Percentiles rank a stretch among this genome's conserved stretches.
phyloP scores from a whole-genome alignment of 2,888 invertebrate species.

The Palloptera scutellata region DNA sequence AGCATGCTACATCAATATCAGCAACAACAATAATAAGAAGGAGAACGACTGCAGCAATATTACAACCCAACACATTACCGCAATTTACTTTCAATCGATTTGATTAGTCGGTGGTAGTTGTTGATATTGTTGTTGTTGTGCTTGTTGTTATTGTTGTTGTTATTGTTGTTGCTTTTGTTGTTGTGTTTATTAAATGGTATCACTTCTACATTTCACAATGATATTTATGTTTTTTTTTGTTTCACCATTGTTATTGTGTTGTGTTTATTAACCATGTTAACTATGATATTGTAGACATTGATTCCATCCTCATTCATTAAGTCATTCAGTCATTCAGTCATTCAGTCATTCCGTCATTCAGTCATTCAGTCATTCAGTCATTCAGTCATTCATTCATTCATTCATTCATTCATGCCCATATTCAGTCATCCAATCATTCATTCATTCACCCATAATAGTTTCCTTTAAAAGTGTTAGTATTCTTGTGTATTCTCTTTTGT shows the following conservation, averaged over 20 bases:
- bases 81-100: neutral
- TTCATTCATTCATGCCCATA: no score
- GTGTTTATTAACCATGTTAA: neutral
- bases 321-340: no score
- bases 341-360: no score
- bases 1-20: neutral
- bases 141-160: neutral
- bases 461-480: no score
- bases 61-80: neutral
- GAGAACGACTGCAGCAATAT: neutral
- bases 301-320: no score
- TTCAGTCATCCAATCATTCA: no score
- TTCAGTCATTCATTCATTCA: no score
- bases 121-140: conserved; percentile 1
- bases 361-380: no score
- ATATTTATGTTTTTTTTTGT: neutral
- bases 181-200: neutral
- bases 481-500: no score
- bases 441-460: no score
- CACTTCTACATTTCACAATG: no score
- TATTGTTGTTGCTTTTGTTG: neutral
- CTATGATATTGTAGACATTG: no score
- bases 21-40: neutral
- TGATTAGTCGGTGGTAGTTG: neutral
- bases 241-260: neutral